phyloP scores from a whole-genome alignment of 2,113 vertebrate species.

The Perca schrenkii region DNA sequence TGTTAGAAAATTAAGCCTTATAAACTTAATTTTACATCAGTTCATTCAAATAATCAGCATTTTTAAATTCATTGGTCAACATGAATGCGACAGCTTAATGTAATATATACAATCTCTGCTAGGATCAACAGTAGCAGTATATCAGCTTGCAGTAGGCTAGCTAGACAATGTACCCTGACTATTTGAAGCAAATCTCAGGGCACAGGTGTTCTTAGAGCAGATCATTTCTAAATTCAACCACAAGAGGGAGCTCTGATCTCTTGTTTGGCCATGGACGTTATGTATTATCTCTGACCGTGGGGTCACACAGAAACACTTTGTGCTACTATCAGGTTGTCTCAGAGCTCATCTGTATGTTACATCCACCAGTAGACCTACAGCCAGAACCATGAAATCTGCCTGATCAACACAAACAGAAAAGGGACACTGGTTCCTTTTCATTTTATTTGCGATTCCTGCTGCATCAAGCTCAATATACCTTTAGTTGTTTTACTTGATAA shows the following conservation, averaged over 20 bases:
- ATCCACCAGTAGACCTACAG: background rate
- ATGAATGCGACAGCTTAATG: background rate
- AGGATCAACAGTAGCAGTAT: background rate
- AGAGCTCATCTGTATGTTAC: conserved; percentile 14
- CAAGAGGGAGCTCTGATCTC: conserved; percentile 49
- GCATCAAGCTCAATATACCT: conserved; percentile 30
- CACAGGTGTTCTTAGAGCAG: background rate
- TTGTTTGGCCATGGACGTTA: background rate
- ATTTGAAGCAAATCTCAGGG: background rate
- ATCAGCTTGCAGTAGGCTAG: background rate
- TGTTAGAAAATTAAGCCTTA: background rate
- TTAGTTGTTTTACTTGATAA: conserved; percentile 45
- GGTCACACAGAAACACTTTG: conserved; percentile 2
- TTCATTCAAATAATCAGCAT: background rate
- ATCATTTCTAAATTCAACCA: background rate
- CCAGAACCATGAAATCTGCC: background rate
- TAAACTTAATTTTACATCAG: background rate
- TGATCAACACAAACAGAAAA: background rate
- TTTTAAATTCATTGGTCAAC: background rate
- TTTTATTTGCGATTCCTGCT: background rate
- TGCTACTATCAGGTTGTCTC: background rate
- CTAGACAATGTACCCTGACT: background rate
- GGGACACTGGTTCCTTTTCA: background rate
- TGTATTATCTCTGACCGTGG: background rate
- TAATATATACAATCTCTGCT: background rate